phyloP scores from a whole-genome alignment of 1,140 invertebrate species.

The Parasteatoda tepidariorum region DNA sequence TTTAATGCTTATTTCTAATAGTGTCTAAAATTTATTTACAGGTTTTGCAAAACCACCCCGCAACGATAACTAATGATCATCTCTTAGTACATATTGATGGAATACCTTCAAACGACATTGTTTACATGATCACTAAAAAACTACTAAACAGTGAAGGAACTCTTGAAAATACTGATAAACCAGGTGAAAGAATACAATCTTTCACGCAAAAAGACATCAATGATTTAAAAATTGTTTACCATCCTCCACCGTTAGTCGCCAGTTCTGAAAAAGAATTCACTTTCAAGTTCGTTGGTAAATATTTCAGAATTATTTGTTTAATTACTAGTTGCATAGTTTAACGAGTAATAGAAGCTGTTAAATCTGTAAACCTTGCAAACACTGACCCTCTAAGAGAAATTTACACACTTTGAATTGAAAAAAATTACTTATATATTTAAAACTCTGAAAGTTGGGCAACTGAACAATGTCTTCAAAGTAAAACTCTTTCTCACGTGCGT shows the following conservation, averaged over 20 bases:
- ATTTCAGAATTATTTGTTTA: too few relatives aligned
- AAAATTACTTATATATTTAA: too few relatives aligned
- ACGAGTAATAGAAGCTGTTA: too few relatives aligned
- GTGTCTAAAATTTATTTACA: neutral
- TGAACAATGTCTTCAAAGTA: too few relatives aligned
- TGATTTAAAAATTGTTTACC: constrained; percentile 45
- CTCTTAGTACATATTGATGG: constrained; percentile 12
- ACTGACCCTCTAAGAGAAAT: too few relatives aligned
- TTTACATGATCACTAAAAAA: constrained; percentile 45
- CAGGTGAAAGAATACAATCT: constrained; percentile 19
- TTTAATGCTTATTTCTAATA: neutral
- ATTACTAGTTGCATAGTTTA: too few relatives aligned
- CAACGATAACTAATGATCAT: constrained; percentile 17
- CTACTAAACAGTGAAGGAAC: constrained; percentile 38
- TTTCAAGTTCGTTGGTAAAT: constrained; percentile 46
- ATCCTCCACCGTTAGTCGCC: constrained; percentile 27
- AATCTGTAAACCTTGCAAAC: too few relatives aligned
- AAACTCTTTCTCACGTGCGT: too few relatives aligned
- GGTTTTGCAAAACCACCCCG: constrained; percentile 39
- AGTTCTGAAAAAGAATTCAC: constrained; percentile 21
- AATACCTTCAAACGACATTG: constrained; percentile 11
- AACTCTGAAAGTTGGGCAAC: too few relatives aligned
- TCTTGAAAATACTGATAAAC: constrained; percentile 38
- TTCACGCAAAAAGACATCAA: constrained; percentile 52
- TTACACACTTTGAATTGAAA: too few relatives aligned